Percentiles rank a stretch among this genome's conserved stretches.
Conservation (phyloP, 1,140 invertebrate species). For the Neelides sp. region DNA sequence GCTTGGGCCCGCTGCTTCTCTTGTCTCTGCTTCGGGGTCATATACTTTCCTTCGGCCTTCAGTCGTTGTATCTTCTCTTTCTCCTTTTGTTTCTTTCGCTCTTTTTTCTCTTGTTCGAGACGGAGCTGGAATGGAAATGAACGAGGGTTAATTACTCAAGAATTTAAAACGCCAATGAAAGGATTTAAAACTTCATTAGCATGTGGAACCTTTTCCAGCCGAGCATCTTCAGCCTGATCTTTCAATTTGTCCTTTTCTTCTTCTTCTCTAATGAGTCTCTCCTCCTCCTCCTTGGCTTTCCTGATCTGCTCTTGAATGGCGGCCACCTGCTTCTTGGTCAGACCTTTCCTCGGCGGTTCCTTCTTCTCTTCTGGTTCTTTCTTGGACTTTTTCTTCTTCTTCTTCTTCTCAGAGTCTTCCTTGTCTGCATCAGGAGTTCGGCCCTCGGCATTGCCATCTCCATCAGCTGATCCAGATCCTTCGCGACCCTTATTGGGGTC, state of each 20-base stretch:
- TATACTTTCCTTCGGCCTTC: conserved; percentile 85
- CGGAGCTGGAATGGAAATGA: conserved; percentile 40
- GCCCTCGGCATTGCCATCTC: conserved; percentile 18
- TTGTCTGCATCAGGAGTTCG: too few species aligned
- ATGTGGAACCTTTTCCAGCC: conserved; percentile 47
- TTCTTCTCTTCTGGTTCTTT: conserved; percentile 47
- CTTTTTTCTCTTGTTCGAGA: conserved; percentile 73
- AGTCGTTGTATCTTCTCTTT: conserved; percentile 83
- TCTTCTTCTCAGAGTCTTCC: conserved; percentile 43
- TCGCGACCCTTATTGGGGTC: conserved; percentile 44
- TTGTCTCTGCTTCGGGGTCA: conserved; percentile 84
- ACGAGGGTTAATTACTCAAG: conserved; percentile 5
- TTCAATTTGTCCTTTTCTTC: conserved; percentile 61
- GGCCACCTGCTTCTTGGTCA: conserved; percentile 60
- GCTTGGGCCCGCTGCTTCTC: conserved; percentile 73
- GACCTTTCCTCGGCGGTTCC: conserved; percentile 44
- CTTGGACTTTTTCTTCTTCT: conserved; percentile 45
- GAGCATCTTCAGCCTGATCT: conserved; percentile 57
- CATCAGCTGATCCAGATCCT: conserved; percentile 27
- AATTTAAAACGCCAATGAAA: conserved; percentile 19
- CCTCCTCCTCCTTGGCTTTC: conserved; percentile 81
- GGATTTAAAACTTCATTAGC: background rate
- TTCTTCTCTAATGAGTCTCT: conserved; percentile 59
- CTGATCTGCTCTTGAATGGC: conserved; percentile 80
- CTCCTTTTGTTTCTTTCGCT: conserved; percentile 85